Conservation (phyloP, 2,797 vertebrate species). For the Alca torda region DNA sequence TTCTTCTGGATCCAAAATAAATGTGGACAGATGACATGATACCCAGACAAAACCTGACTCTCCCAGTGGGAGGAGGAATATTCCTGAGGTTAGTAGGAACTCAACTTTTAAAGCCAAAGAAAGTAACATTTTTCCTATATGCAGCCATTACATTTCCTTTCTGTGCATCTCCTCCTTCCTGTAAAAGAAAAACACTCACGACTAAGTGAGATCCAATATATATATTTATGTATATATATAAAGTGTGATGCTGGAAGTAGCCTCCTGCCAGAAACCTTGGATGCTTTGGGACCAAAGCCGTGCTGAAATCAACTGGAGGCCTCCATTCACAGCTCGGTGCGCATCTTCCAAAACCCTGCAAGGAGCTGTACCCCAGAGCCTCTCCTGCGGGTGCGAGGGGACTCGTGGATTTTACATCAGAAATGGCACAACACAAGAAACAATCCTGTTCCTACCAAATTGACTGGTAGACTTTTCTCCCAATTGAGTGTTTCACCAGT, state of each 20-base stretch:
- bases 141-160: constrained; percentile 61
- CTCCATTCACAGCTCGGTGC: background rate
- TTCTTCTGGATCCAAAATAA: constrained; percentile 52
- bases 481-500: background rate
- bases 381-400: background rate
- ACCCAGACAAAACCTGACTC: constrained; percentile 62
- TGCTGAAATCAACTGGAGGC: constrained; percentile 27
- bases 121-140: constrained; percentile 63
- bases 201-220: constrained; percentile 40
- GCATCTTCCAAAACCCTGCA: background rate
- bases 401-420: background rate
- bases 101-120: constrained; percentile 63
- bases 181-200: constrained; percentile 23
- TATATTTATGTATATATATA: constrained; percentile 41
- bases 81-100: constrained; percentile 51
- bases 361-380: background rate
- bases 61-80: constrained; percentile 50
- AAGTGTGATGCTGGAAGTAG: constrained; percentile 39
- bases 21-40: constrained; percentile 64
- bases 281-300: constrained; percentile 26
- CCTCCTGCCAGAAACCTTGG: constrained; percentile 56
- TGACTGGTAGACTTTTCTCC: background rate
- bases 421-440: background rate
- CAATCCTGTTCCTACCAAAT: background rate
- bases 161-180: constrained; percentile 53